Conservation (phyloP, 2,113 vertebrate species). For the Syngnathus typhle region DNA sequence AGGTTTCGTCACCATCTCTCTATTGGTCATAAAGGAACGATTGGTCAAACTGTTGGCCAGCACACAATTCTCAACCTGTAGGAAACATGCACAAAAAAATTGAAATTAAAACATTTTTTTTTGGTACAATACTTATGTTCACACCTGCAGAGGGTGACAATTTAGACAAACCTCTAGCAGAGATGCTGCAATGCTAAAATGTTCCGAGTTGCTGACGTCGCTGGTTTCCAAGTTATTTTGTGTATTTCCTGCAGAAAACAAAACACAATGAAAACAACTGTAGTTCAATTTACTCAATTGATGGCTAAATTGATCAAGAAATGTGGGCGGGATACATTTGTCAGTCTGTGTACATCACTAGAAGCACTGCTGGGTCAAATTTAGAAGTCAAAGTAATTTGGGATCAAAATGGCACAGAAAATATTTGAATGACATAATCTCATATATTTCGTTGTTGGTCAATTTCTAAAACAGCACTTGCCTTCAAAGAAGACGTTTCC, state of each 20-base stretch:
- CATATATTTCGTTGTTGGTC: too few relatives aligned
- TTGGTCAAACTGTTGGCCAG: conserved; percentile 78
- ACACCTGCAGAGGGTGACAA: not conserved
- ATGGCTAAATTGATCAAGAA: too few relatives aligned
- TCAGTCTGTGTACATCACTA: too few relatives aligned
- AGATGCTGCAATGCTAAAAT: conserved; percentile 77
- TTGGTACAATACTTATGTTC: not conserved
- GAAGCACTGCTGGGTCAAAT: not conserved
- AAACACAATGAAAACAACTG: not conserved
- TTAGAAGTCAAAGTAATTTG: not conserved
- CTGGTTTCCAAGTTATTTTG: conserved; percentile 97
- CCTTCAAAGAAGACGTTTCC: conserved; percentile 93
- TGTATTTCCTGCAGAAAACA: conserved; percentile 74
- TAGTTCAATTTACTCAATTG: not conserved
- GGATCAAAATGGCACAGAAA: too few relatives aligned
- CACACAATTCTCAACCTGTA: conserved; percentile 72
- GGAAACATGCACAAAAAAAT: not conserved
- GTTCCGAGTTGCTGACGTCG: conserved; percentile 76
- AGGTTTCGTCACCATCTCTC: conserved; percentile 93
- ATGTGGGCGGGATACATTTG: too few relatives aligned
- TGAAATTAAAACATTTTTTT: not conserved
- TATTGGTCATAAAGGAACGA: not conserved
- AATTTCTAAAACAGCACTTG: not conserved
- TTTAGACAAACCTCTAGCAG: conserved; percentile 80
- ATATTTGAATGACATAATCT: too few relatives aligned